These are phyloP conservation scores for Ramphastos sulfuratus DNA, from an alignment of 2,113 vertebrate species.

Conservation along the genomic window DNA sequence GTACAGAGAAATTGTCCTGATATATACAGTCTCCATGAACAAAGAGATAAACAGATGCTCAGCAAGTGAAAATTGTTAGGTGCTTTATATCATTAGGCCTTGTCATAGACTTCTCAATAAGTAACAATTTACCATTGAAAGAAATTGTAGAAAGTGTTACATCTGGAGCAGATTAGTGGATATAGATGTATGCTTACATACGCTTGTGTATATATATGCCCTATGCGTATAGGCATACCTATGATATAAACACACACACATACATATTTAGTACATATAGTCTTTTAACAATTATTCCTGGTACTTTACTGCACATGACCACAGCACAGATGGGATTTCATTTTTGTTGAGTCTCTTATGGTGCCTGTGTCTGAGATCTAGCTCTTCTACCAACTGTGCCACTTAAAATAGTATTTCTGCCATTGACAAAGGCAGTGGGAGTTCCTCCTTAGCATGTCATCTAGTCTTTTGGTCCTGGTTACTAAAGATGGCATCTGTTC, in stretches of 20 bases:
- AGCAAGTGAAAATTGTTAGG: neutral
- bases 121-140: neutral
- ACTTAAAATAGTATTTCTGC: neutral
- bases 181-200: neutral
- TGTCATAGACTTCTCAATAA: neutral
- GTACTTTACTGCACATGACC: neutral
- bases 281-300: neutral
- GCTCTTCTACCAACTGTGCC: neutral
- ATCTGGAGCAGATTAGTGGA: neutral
- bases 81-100: neutral
- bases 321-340: neutral
- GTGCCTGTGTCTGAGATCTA: neutral
- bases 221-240: no score
- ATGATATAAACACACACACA: neutral
- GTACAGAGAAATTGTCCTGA: neutral
- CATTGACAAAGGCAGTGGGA: neutral
- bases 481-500: neutral
- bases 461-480: neutral
- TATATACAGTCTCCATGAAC: neutral
- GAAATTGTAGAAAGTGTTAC: neutral
- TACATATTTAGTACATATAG: neutral
- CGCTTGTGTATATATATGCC: neutral
- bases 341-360: neutral
- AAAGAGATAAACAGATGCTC: neutral
- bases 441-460: neutral